Evolutionary conservation across 2,113 vertebrate genomes (phyloP).

Genomic region (Tyto alba): DNA sequence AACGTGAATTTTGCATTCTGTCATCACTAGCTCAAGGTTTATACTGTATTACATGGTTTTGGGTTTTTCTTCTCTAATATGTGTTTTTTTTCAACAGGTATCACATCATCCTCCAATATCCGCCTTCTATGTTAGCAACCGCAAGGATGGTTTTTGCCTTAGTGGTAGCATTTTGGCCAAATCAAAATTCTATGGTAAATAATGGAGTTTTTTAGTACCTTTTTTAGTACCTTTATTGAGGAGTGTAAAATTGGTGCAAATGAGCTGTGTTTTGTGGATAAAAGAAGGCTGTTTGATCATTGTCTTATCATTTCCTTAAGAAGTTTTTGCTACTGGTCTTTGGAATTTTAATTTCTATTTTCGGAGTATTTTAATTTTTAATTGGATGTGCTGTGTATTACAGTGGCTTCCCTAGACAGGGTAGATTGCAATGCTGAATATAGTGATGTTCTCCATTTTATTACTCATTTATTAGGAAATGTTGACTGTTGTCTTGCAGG

Average conservation of each 20-base stretch:
- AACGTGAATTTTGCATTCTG: background rate
- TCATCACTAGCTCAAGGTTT: background rate
- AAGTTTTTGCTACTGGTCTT: background rate
- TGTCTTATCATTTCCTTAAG: background rate
- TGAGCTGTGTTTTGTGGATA: background rate
- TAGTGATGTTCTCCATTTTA: background rate
- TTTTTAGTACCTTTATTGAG: background rate
- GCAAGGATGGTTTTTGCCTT: constrained; percentile 98
- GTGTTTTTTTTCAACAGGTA: constrained; percentile 73
- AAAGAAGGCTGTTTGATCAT: background rate
- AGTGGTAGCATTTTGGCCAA: constrained; percentile 98
- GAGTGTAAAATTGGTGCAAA: background rate
- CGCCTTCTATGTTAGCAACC: constrained; percentile 97
- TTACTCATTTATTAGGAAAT: background rate
- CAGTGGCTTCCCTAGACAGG: background rate
- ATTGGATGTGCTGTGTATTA: background rate
- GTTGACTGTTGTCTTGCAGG: background rate
- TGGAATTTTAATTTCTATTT: background rate
- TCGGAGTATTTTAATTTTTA: background rate
- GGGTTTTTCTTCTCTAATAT: background rate
- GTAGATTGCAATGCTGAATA: background rate
- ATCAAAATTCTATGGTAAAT: constrained; percentile 96
- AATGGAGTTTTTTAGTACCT: rapidly evolving
- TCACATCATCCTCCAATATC: constrained; percentile 98
- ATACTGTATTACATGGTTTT: background rate